Evolutionary conservation across 2,888 invertebrate genomes (phyloP).

Genomic region (Chrysopilus asiliformis): DNA sequence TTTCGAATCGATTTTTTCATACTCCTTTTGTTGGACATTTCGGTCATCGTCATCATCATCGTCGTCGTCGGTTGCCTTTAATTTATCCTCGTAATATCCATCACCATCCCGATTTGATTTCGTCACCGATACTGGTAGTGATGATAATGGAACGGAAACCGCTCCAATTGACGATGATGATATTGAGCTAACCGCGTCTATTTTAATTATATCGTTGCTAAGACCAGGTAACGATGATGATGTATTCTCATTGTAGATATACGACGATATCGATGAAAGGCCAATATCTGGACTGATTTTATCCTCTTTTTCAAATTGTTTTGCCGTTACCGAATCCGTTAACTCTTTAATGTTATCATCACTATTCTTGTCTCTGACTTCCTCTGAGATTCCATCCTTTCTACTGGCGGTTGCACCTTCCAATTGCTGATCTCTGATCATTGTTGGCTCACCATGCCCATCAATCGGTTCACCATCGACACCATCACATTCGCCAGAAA

Average conservation of each 20-base stretch:
- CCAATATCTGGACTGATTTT: constrained; percentile 19
- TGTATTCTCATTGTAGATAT: constrained; percentile 13
- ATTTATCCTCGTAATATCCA: too few relatives aligned
- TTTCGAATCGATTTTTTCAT: too few relatives aligned
- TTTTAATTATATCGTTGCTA: constrained; percentile 14
- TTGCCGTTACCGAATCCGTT: background rate
- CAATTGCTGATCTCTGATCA: background rate
- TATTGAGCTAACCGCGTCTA: constrained; percentile 15
- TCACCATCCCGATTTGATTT: constrained; percentile 3
- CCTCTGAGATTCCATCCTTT: background rate
- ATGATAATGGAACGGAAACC: too few relatives aligned
- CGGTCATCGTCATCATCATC: background rate
- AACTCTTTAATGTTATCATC: constrained; percentile 1
- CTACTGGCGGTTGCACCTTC: background rate
- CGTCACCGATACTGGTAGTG: too few relatives aligned
- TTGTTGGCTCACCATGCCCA: background rate
- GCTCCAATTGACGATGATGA: constrained; percentile 12
- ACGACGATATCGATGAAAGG: constrained; percentile 30
- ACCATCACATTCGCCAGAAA: too few relatives aligned
- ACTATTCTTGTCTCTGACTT: background rate
- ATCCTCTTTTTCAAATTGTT: background rate
- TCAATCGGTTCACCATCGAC: constrained; percentile 3
- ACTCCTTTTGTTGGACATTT: background rate
- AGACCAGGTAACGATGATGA: constrained; percentile 13
- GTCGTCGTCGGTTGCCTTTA: background rate